Percentiles rank a stretch among this genome's conserved stretches.
Conservation (phyloP, 2,113 vertebrate genomes). For the Ardeotis arabs region DNA sequence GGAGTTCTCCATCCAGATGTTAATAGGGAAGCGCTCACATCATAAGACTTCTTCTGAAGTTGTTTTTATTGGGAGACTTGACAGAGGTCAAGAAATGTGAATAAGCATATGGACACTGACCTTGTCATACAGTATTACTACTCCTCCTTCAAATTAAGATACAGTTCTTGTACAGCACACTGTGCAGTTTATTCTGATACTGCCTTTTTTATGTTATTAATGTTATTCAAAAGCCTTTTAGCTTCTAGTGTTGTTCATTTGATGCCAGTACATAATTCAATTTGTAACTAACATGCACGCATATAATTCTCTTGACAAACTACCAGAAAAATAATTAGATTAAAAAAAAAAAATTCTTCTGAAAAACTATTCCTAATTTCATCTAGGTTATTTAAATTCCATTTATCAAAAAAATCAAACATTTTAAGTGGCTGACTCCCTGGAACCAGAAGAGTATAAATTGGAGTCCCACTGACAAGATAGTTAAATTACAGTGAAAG, state of each 20-base stretch:
- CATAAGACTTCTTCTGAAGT: neutral
- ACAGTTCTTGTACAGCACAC: neutral
- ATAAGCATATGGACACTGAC: neutral
- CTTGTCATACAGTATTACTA: neutral
- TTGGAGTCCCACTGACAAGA: neutral
- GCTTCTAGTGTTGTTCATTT: neutral
- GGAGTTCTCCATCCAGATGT: neutral
- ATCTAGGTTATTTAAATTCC: neutral
- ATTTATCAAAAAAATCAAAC: neutral
- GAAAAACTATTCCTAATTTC: neutral
- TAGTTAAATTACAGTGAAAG: neutral
- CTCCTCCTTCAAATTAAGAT: neutral
- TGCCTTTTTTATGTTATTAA: neutral
- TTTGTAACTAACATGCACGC: neutral
- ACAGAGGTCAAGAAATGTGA: neutral
- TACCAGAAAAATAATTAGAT: neutral
- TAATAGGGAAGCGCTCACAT: neutral
- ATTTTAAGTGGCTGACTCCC: neutral
- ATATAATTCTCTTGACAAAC: neutral
- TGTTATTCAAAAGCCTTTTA: neutral
- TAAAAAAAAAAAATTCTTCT: neutral
- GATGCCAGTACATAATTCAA: neutral
- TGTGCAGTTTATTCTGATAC: neutral
- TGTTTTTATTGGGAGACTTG: neutral
- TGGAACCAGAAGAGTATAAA: neutral